A percentile compares a stretch with the other conserved stretches of the same genome.
Conservation (phyloP, 2,797 vertebrate genomes). For the Atherinosoma microstoma region DNA sequence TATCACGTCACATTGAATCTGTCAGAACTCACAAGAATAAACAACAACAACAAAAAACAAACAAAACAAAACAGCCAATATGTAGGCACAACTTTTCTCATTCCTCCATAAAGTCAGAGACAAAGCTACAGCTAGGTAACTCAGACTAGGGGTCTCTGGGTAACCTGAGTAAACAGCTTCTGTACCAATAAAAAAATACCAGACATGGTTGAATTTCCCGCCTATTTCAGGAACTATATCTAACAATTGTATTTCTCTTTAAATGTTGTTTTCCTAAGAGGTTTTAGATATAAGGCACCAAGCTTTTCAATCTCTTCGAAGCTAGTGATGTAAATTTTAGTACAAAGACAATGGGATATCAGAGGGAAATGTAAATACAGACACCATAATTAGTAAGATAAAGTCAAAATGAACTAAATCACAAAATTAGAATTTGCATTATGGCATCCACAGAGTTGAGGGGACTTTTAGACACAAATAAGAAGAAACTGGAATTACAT, state of each 20-base stretch:
- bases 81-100: background rate
- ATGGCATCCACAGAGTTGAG: no score
- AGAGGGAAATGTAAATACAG: background rate
- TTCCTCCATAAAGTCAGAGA: constrained; percentile 7
- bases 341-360: background rate
- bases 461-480: no score
- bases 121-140: background rate
- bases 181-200: background rate
- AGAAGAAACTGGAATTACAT: background rate
- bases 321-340: background rate
- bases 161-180: background rate
- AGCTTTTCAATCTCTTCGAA: no score
- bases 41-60: no score
- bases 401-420: no score
- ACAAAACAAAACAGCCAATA: background rate
- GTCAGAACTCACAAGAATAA: background rate
- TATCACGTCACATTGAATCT: background rate
- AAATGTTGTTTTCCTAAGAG: background rate
- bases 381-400: background rate
- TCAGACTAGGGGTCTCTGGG: background rate
- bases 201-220: background rate
- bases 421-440: no score
- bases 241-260: background rate
- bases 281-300: background rate
- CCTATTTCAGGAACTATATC: background rate